These are phyloP conservation scores for Macropus fuliginosus DNA, from an alignment of 2,797 vertebrate genomes.

Conservation along the genomic window DNA sequence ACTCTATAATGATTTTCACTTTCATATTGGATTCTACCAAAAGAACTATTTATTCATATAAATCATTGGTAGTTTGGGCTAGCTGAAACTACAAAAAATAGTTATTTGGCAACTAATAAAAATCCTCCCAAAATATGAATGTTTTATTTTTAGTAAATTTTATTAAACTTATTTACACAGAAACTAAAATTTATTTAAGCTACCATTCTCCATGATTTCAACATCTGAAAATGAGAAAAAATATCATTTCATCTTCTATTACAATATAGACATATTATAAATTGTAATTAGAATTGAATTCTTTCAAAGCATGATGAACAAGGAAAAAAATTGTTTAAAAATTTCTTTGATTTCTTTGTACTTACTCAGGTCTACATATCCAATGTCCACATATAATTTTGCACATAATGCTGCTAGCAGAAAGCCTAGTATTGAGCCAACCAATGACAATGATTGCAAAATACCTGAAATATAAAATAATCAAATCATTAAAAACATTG, in stretches of 20 bases:
- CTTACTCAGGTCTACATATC: slow-evolving; percentile 93
- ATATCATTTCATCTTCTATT: not conserved
- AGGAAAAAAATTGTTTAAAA: not conserved
- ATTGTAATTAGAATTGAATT: not conserved
- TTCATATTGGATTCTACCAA: too few species aligned
- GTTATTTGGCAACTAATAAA: not conserved
- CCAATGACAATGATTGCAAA: slow-evolving; percentile 89
- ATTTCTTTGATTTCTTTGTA: slow-evolving; percentile 18
- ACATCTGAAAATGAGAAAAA: not conserved
- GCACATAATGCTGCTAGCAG: slow-evolving; percentile 89
- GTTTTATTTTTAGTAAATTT: not conserved
- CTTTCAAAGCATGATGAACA: not conserved
- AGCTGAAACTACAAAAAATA: too few species aligned
- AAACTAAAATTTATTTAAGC: not conserved
- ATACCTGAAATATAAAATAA: slow-evolving; percentile 85
- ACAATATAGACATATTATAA: not conserved
- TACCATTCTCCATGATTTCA: not conserved
- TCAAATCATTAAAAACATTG: not conserved
- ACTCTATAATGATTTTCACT: too few species aligned
- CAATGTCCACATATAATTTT: slow-evolving; percentile 93
- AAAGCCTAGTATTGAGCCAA: slow-evolving; percentile 92
- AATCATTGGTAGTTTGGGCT: too few species aligned
- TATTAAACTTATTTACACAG: not conserved
- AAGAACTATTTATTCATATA: too few species aligned
- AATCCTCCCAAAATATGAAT: not conserved